Evolutionary conservation across 2,113 vertebrate species (phyloP).

Genomic region (Zingel zingel): DNA sequence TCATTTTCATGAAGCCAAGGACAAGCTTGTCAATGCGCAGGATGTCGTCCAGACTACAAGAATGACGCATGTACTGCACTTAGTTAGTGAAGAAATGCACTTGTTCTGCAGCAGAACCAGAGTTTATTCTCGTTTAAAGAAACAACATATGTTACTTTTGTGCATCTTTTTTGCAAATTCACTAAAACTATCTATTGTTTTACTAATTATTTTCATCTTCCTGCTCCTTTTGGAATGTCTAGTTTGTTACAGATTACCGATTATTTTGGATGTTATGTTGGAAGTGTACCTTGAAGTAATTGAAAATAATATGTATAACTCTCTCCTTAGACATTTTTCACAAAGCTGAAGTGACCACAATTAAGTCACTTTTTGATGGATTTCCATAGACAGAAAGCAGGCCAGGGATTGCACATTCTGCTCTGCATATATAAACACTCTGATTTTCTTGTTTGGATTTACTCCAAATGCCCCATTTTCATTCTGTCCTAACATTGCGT

Average conservation of each 20-base stretch:
- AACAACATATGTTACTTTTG: not conserved
- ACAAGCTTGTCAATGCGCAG: constrained; percentile 22
- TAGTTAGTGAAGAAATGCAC: not conserved
- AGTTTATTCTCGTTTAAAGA: not conserved
- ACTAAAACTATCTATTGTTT: not conserved
- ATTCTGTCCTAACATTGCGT: constrained; percentile 36
- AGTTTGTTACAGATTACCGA: not conserved
- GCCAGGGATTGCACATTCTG: not conserved
- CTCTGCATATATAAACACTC: constrained; percentile 53
- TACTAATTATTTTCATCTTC: not conserved
- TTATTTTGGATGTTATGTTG: not conserved
- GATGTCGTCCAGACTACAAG: constrained; percentile 2
- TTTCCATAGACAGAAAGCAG: constrained; percentile 12
- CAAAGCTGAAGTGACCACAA: not conserved
- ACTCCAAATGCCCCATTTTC: constrained; percentile 54
- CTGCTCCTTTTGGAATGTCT: not conserved
- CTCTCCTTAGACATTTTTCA: not conserved
- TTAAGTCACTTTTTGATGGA: constrained; percentile 14
- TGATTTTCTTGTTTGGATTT: constrained; percentile 56
- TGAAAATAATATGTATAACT: not conserved
- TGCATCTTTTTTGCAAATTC: not conserved
- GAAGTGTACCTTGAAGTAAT: not conserved
- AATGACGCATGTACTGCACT: not conserved
- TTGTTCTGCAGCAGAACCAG: not conserved
- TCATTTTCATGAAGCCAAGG: constrained; percentile 41